Conservation (phyloP, 2,113 vertebrate genomes). For the Setophaga kirtlandii region DNA sequence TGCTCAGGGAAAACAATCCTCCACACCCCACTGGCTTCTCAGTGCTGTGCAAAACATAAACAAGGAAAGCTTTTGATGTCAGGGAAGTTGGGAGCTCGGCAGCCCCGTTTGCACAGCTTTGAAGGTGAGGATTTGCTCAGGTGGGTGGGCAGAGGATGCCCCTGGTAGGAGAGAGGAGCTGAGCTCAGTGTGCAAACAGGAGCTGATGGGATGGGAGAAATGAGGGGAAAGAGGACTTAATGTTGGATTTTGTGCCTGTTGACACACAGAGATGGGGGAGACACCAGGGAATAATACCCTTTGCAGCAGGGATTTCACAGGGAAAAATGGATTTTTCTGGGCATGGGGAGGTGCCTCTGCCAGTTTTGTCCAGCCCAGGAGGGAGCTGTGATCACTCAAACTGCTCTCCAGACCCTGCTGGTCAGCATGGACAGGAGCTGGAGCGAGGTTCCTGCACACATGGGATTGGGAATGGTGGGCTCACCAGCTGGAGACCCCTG, state of each 20-base stretch:
- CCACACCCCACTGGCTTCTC: background rate
- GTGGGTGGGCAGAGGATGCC: background rate
- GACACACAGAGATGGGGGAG: background rate
- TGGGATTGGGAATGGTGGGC: background rate
- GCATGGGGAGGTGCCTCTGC: background rate
- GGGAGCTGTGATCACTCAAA: accelerated
- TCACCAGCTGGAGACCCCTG: background rate
- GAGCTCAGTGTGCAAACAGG: background rate
- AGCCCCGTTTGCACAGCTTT: background rate
- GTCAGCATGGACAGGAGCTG: background rate
- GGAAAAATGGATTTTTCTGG: background rate
- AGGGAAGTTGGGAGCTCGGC: background rate
- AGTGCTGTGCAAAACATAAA: background rate
- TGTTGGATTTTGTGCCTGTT: accelerated
- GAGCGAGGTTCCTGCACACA: background rate
- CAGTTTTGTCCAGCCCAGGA: background rate
- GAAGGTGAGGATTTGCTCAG: background rate
- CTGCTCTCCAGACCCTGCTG: background rate
- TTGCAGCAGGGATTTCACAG: background rate
- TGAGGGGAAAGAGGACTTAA: background rate
- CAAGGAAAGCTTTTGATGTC: background rate
- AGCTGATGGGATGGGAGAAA: background rate
- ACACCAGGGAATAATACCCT: no score
- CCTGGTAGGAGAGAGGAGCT: background rate
- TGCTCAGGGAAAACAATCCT: background rate